Evolutionary conservation across 2,888 invertebrate species (phyloP).

Genomic region (Sycophila texana): DNA sequence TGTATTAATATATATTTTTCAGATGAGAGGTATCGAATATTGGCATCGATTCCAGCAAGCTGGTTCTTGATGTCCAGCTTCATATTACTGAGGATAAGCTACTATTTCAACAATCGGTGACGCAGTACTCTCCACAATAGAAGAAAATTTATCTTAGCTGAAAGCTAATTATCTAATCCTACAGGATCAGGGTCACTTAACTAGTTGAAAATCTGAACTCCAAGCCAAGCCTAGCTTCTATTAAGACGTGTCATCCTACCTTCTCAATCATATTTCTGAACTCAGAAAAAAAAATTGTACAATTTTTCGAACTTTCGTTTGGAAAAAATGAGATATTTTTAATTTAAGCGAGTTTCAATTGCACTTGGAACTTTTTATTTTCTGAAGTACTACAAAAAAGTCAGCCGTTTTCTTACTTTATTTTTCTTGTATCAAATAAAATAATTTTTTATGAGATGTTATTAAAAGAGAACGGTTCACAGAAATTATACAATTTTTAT

Average conservation of each 20-base stretch:
- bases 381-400: no score
- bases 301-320: not conserved
- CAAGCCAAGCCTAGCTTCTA: conserved; percentile 21
- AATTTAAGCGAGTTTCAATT: no score
- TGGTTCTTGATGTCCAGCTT: conserved; percentile 86
- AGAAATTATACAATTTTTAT: no score
- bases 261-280: not conserved
- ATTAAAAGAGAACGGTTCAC: no score
- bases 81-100: conserved; percentile 70
- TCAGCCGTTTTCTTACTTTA: no score
- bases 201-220: conserved; percentile 36
- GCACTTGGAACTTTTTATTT: no score
- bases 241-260: conserved; percentile 9
- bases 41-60: conserved; percentile 88
- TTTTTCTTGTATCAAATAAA: no score
- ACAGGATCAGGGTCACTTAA: conserved; percentile 33
- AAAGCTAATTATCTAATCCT: conserved; percentile 20
- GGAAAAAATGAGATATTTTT: no score
- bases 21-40: conserved; percentile 87
- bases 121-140: conserved; percentile 53
- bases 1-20: conserved; percentile 75
- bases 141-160: conserved; percentile 33
- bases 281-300: conserved; percentile 24
- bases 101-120: conserved; percentile 70
- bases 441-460: no score